These are phyloP conservation scores for Netelia inedita DNA, from an alignment of 2,888 invertebrate genomes.

Conservation along the genomic window DNA sequence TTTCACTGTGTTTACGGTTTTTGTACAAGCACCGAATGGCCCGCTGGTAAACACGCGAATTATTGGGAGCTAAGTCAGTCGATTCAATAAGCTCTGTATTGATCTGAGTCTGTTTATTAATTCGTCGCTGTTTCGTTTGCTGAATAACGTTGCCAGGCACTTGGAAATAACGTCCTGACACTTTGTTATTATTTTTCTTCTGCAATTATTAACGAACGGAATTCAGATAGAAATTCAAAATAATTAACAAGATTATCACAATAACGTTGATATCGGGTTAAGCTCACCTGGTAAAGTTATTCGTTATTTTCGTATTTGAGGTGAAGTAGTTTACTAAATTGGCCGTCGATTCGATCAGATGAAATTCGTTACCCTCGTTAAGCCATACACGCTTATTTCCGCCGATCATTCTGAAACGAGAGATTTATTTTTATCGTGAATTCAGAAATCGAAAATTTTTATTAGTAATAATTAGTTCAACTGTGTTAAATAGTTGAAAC, in stretches of 20 bases:
- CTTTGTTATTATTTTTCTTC: conserved; percentile 89
- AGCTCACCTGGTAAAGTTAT: conserved; percentile 85
- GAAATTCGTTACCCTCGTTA: conserved; percentile 93
- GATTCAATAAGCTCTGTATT: conserved; percentile 87
- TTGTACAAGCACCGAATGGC: conserved; percentile 49
- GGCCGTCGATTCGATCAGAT: conserved; percentile 92
- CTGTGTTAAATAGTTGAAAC: conserved; percentile 74
- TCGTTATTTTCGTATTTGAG: conserved; percentile 86
- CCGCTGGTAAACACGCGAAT: conserved; percentile 4
- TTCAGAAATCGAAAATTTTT: conserved; percentile 51
- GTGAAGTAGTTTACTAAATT: conserved; percentile 90
- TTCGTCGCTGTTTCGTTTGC: conserved; percentile 89
- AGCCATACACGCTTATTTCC: conserved; percentile 95
- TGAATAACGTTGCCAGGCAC: conserved; percentile 91
- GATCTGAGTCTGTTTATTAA: conserved; percentile 87
- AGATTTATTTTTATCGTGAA: background rate
- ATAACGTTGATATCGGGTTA: background rate
- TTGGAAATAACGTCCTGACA: conserved; percentile 91
- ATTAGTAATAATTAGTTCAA: conserved; percentile 59
- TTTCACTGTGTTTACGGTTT: conserved; percentile 18
- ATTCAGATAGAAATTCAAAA: background rate
- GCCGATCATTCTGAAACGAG: conserved; percentile 88
- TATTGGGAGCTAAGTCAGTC: conserved; percentile 74
- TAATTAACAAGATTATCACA: background rate
- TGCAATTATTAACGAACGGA: conserved; percentile 82